phyloP scores from a whole-genome alignment of 2,888 invertebrate genomes.

The Nematopogon swammerdamellus region DNA sequence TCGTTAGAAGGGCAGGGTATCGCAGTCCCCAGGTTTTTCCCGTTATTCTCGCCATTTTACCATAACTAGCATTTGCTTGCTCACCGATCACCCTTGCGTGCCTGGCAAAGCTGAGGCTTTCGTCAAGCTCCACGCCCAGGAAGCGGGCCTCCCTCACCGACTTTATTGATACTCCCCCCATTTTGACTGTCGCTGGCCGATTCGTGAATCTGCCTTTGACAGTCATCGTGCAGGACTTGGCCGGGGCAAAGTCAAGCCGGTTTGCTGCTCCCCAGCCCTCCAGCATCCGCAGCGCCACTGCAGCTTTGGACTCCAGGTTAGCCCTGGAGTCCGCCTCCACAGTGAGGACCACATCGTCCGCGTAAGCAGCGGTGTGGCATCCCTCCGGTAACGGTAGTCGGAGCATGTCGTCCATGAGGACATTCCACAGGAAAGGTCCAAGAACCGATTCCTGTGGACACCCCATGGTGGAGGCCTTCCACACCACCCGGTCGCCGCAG shows the following conservation, averaged over 20 bases:
- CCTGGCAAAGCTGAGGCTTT: slow-evolving; percentile 3
- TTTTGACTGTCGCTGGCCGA: not conserved
- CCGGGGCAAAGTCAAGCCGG: slow-evolving; percentile 12
- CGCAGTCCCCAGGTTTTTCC: not conserved
- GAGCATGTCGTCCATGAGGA: not conserved
- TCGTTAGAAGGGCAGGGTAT: not conserved
- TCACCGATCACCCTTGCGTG: slow-evolving; percentile 7
- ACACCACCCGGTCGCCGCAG: not conserved
- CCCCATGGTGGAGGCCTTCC: slow-evolving; percentile 1
- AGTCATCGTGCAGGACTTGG: slow-evolving; percentile 12
- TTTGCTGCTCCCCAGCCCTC: slow-evolving; percentile 11
- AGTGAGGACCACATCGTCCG: not conserved
- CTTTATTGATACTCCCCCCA: not conserved
- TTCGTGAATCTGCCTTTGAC: slow-evolving; percentile 6
- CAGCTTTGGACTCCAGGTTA: slow-evolving; percentile 1
- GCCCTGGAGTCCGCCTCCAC: not conserved
- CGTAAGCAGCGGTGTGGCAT: not conserved
- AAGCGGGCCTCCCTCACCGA: slow-evolving; percentile 1
- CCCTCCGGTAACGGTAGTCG: not conserved
- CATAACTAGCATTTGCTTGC: not conserved
- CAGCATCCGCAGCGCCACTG: slow-evolving; percentile 1
- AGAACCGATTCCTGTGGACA: slow-evolving; percentile 1
- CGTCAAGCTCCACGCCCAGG: slow-evolving; percentile 13
- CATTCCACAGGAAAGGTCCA: not conserved
- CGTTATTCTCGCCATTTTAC: not conserved